Evolutionary conservation across 64 coral and sea anemone genomes (phyloP).

Genomic region (Acropora yongei): DNA sequence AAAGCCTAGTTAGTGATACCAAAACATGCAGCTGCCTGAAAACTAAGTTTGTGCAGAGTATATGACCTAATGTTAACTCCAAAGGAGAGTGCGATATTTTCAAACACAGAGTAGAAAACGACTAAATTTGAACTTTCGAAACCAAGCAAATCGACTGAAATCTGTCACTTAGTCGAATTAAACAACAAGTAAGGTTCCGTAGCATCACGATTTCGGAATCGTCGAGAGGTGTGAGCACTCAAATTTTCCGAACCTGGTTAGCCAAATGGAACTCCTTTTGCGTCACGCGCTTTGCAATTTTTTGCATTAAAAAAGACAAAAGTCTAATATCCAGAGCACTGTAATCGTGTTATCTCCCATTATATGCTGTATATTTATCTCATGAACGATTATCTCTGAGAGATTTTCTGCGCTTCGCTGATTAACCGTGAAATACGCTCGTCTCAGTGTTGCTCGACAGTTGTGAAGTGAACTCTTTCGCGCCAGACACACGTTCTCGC

Average conservation of each 20-base stretch:
- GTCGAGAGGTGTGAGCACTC: no score
- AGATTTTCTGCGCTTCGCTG: background rate
- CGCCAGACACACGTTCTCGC: background rate
- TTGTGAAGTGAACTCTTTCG: no score
- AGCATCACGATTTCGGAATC: no score
- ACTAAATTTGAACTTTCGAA: no score
- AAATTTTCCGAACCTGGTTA: background rate
- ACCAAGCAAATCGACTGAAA: no score
- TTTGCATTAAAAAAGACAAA: constrained; percentile 26
- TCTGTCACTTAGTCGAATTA: no score
- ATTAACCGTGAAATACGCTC: constrained; percentile 18
- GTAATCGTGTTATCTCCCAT: constrained; percentile 23
- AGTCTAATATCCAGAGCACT: constrained; percentile 42
- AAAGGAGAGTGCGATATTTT: background rate
- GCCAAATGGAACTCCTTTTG: background rate
- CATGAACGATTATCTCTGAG: constrained; percentile 11
- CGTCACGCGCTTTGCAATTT: background rate
- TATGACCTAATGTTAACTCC: background rate
- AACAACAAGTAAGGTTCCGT: no score
- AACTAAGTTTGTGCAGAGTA: background rate
- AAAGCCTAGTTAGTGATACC: background rate
- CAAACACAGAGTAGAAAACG: background rate
- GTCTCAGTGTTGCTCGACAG: no score
- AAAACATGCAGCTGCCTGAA: background rate
- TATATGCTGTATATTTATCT: constrained; percentile 23